Conservation (phyloP, 2,888 invertebrate species). For the Zonitis immaculata region DNA sequence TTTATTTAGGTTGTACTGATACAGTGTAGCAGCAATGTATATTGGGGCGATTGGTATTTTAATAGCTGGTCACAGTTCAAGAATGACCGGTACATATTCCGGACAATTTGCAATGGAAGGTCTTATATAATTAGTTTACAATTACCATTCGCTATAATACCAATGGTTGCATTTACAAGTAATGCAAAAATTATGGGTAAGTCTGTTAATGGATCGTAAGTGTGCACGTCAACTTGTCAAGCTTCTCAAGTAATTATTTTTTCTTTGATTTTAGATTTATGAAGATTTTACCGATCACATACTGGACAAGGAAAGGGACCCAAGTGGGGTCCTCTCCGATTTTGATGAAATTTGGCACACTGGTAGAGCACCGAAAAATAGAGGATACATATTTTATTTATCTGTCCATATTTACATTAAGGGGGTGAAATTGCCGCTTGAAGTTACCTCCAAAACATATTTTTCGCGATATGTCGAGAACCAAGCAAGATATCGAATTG, state of each 20-base stretch:
- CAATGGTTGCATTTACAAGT: conserved; percentile 80
- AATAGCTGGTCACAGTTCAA: conserved; percentile 77
- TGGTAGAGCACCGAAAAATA: too few relatives aligned
- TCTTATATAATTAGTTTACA: conserved; percentile 85
- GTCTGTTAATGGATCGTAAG: conserved; percentile 73
- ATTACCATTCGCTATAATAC: conserved; percentile 79
- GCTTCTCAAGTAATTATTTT: background rate
- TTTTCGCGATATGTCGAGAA: too few relatives aligned
- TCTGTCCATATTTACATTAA: too few relatives aligned
- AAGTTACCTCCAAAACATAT: too few relatives aligned
- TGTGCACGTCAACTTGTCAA: conserved; percentile 20
- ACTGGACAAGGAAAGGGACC: too few relatives aligned
- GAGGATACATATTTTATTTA: too few relatives aligned
- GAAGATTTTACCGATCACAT: conserved; percentile 62
- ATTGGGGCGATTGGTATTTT: conserved; percentile 79
- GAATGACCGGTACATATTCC: conserved; percentile 78
- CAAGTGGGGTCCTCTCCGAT: too few relatives aligned
- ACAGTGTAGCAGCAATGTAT: conserved; percentile 69
- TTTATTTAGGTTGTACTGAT: conserved; percentile 71
- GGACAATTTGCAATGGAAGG: conserved; percentile 88
- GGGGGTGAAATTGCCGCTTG: too few relatives aligned
- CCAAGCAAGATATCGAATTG: too few relatives aligned
- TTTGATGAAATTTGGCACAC: conserved; percentile 66
- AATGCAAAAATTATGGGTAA: conserved; percentile 74
- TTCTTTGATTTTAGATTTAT: conserved; percentile 56